Conservation (phyloP, 2,113 vertebrate genomes). For the Odocoileus virginianus region DNA sequence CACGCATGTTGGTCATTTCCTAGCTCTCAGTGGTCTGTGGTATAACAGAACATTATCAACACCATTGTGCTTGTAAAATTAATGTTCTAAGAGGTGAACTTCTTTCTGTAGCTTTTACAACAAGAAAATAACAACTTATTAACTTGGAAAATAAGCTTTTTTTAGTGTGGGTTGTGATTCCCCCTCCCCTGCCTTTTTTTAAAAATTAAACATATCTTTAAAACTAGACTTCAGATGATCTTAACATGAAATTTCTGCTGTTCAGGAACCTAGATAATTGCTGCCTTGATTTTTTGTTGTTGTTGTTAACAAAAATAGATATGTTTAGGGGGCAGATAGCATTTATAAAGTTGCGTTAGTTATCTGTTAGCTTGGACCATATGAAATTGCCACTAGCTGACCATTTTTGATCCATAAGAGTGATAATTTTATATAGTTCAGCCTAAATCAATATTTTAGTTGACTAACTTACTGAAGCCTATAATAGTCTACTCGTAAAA, state of each 20-base stretch:
- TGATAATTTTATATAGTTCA: neutral
- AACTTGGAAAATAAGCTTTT: neutral
- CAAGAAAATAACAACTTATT: neutral
- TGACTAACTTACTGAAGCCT: neutral
- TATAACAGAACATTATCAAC: neutral
- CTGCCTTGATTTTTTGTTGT: neutral
- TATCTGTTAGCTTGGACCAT: neutral
- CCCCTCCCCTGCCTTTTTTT: neutral
- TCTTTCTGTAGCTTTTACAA: neutral
- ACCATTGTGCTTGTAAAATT: neutral
- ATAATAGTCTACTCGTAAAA: neutral
- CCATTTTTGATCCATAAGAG: constrained; percentile 15
- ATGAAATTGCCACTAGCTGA: neutral
- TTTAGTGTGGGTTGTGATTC: neutral
- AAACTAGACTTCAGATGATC: neutral
- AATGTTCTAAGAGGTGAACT: neutral
- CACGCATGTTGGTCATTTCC: neutral
- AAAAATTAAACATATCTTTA: neutral
- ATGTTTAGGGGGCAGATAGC: neutral
- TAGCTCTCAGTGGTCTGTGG: neutral
- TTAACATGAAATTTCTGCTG: neutral
- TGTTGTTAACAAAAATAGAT: neutral
- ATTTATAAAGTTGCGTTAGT: neutral
- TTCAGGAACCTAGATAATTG: neutral
- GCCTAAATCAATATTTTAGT: neutral